Evolutionary conservation across 2,888 invertebrate species (phyloP), one percentile per base, ranked within the genome.

Genomic region (Lasioglossum morio): DNA sequence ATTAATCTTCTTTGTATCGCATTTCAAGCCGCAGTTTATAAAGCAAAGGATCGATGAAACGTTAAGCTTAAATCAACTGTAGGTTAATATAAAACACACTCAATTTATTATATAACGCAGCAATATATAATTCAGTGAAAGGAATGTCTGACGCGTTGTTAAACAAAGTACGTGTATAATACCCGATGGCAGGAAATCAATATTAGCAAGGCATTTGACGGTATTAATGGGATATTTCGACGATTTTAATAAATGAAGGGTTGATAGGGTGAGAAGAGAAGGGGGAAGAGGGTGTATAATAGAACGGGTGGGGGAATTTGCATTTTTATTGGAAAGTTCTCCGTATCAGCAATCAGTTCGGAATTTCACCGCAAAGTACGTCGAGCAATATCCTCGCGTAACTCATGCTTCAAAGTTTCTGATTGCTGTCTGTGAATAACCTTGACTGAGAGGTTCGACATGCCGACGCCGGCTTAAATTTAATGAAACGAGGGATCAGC

Each of bases 401-500:
- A 80, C 72, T 74, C 66, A 46, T 37, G 73, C 85, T 72, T 34
- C 76, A 34, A 82, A 86, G 60, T 81, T 85, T 48, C 81, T 70
- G 79, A 85, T 86, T 86, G 81, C 79, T 81, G 74, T 80, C 77
- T 57, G 70, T n/a, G 81, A 77, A 81, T 81, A 85, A 79, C 85
- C 86, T 86, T 86, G 81, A 78, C 78, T 75, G 60, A 40, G 34
- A 57, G 40, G 73, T 72, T 75, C 73, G 48, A 34, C 72, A n/a
- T 60, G 43, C 37, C 48, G 77, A 30, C 37, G 66, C 53, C 43
- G 48, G 43, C 77, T 80, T 66, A 78, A 75, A 82, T 82, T 72
- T 87, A 86, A 86, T 82, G 87, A 82, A 86, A 86, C 80, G 72
- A 70, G 46, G 73, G 74, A 86, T 86, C 72, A 86, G 82, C 82